Conservation (phyloP, 2,797 vertebrate species). For the Cossypha niveicapilla region DNA sequence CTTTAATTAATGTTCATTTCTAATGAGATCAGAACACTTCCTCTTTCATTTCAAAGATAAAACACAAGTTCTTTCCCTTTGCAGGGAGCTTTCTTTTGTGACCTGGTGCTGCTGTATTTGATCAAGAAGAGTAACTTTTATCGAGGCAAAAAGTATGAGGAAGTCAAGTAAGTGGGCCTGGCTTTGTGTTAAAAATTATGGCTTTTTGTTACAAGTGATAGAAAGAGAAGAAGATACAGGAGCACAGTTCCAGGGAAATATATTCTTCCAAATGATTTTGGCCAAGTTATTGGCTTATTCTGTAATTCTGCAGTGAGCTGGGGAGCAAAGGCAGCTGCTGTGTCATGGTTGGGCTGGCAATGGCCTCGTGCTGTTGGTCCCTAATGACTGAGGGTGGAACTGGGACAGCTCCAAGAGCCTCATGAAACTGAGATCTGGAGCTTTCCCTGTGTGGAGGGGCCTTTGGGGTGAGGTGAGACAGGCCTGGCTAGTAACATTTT, state of each 20-base stretch:
- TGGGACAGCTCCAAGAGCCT: neutral
- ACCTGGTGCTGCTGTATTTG: constrained; percentile 91
- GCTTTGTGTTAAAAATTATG: neutral
- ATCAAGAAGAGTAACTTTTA: constrained; percentile 93
- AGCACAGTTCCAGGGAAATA: neutral
- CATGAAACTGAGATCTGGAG: neutral
- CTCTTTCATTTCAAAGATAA: neutral
- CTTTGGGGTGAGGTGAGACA: neutral
- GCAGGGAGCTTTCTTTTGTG: constrained; percentile 91
- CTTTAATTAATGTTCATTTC: neutral
- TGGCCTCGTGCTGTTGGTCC: neutral
- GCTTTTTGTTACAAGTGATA: neutral
- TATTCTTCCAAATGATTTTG: neutral
- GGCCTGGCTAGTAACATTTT: neutral
- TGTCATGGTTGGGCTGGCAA: neutral
- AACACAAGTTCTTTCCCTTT: constrained; percentile 22
- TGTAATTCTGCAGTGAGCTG: neutral
- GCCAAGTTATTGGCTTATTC: neutral
- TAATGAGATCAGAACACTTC: neutral
- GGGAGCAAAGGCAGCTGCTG: neutral
- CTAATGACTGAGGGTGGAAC: rapidly evolving
- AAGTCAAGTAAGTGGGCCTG: constrained; percentile 82
- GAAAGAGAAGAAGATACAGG: neutral
- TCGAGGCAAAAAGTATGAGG: constrained; percentile 91
- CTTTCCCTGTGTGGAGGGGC: neutral